phyloP scores from a whole-genome alignment of 2,888 invertebrate genomes.

The Drosophila dives region DNA sequence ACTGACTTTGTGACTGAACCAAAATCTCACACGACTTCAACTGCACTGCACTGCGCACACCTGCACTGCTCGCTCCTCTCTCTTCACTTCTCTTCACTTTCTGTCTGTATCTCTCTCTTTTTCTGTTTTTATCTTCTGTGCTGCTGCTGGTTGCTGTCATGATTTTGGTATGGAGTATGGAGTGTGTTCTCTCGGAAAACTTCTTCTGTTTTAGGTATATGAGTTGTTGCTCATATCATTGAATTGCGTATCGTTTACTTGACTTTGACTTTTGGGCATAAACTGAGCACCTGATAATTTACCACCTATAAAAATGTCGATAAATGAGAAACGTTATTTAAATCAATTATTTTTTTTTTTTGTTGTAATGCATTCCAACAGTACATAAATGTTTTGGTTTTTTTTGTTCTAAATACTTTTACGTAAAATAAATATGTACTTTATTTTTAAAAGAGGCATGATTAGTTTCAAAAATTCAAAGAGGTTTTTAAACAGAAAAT shows the following conservation, averaged over 20 bases:
- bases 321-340: constrained; percentile 82
- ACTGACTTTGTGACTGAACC: constrained; percentile 52
- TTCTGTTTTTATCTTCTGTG: constrained; percentile 56
- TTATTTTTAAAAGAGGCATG: constrained; percentile 36
- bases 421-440: constrained; percentile 39
- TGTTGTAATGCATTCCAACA: constrained; percentile 44
- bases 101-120: constrained; percentile 7
- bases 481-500: constrained; percentile 32
- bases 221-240: constrained; percentile 74
- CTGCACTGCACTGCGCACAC: constrained; percentile 63
- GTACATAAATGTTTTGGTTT: constrained; percentile 49
- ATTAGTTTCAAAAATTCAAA: constrained; percentile 39
- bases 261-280: constrained; percentile 79
- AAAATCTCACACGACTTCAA: constrained; percentile 54
- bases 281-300: constrained; percentile 80
- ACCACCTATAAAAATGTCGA: constrained; percentile 83
- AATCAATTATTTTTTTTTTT: constrained; percentile 50
- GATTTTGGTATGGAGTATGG: constrained; percentile 59
- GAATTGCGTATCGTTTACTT: constrained; percentile 79
- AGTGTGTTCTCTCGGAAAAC: constrained; percentile 74
- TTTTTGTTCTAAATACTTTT: constrained; percentile 59
- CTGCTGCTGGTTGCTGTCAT: constrained; percentile 46
- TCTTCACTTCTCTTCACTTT: constrained; percentile 7
- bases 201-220: constrained; percentile 66
- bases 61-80: constrained; percentile 28